These are phyloP conservation scores for Watsonalla cultraria DNA, from an alignment of 2,888 invertebrate species.

Conservation along the genomic window DNA sequence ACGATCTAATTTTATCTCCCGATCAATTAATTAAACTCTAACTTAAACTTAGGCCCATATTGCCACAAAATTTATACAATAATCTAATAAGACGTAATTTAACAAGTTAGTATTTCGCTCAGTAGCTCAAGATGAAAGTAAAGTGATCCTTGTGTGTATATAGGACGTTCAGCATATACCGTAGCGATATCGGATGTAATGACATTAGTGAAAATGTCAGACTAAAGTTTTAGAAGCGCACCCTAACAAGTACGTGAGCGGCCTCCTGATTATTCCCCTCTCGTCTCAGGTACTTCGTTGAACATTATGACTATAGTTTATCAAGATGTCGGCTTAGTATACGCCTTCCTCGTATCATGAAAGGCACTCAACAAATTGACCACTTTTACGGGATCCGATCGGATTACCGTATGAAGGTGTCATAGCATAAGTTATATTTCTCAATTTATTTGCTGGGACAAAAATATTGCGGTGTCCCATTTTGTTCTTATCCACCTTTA, in stretches of 20 bases:
- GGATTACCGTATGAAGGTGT: conserved; percentile 39
- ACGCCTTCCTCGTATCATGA: conserved; percentile 39
- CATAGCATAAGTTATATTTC: conserved; percentile 25
- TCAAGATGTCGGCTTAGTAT: conserved; percentile 52
- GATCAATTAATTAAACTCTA: no score
- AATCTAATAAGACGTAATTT: background rate
- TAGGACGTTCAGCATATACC: conserved; percentile 2
- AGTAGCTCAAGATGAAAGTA: background rate
- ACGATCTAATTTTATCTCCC: no score
- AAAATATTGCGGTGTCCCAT: conserved; percentile 1
- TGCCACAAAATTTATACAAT: no score
- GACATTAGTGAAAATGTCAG: conserved; percentile 61
- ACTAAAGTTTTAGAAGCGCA: conserved; percentile 46
- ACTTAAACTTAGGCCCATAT: no score
- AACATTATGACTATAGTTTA: conserved; percentile 62
- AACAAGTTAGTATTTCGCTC: background rate
- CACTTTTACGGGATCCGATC: conserved; percentile 43
- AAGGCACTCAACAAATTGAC: conserved; percentile 57
- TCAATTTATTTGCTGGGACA: conserved; percentile 6
- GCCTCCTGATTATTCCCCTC: conserved; percentile 28
- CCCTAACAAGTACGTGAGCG: conserved; percentile 26
- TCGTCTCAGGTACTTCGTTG: conserved; percentile 27
- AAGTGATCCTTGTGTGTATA: background rate
- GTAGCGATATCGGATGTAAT: conserved; percentile 31
- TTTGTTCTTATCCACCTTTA: no score